Percentiles rank a stretch among this genome's conserved stretches.
Evolutionary conservation across 2,888 invertebrate genomes (phyloP).

Genomic region (Sarcophaga variegata): DNA sequence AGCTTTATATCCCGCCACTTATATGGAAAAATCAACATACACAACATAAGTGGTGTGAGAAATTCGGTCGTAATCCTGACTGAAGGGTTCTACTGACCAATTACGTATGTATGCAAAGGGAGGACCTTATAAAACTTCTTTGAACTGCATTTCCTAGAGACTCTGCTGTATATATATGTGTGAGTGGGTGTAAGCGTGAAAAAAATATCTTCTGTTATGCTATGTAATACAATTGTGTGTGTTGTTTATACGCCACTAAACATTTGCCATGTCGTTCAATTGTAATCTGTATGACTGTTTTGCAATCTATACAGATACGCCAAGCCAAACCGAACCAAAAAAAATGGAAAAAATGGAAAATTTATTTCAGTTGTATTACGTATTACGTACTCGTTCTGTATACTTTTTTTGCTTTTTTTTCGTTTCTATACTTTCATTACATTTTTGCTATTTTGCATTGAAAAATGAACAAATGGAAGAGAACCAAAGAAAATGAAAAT

Average conservation of each 20-base stretch:
- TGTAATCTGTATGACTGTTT: conserved; percentile 79
- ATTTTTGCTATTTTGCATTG: conserved; percentile 55
- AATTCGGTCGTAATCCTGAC: no score
- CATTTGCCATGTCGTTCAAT: conserved; percentile 79
- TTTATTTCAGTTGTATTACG: conserved; percentile 36
- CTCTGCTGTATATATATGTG: background rate
- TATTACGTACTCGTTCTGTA: background rate
- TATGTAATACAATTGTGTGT: conserved; percentile 45
- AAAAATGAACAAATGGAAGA: conserved; percentile 29
- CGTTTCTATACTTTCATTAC: conserved; percentile 1
- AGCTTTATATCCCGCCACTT: no score
- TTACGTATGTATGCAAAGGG: no score
- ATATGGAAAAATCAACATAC: no score
- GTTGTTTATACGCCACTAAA: conserved; percentile 75
- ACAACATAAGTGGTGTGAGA: no score
- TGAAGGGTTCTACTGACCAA: no score
- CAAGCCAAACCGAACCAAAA: no score
- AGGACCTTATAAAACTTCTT: no score
- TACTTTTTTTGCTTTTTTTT: background rate
- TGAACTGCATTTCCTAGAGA: background rate
- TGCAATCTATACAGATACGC: conserved; percentile 48
- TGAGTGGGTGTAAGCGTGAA: background rate
- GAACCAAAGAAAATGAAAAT: background rate
- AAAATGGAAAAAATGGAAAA: background rate
- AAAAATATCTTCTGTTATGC: background rate